Evolutionary conservation across 2,797 vertebrate species (phyloP).

Genomic region (Knipowitschia caucasica): DNA sequence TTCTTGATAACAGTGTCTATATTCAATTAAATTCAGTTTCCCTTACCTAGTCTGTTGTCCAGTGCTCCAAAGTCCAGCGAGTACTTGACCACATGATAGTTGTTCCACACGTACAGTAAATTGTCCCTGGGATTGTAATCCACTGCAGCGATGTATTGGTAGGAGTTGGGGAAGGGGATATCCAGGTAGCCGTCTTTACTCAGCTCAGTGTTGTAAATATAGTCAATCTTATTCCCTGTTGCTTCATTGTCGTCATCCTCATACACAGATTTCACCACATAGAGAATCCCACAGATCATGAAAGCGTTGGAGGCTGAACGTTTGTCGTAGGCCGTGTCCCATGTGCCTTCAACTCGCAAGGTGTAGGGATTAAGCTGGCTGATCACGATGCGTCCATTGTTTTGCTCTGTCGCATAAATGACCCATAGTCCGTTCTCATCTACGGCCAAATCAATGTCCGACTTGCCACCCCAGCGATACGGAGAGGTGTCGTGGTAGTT

Average conservation of each 20-base stretch:
- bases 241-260: conserved; percentile 98
- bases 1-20: no score
- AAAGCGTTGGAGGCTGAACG: conserved; percentile 97
- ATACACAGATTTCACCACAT: conserved; percentile 95
- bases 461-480: conserved; percentile 98
- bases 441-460: conserved; percentile 95
- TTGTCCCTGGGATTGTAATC: conserved; percentile 99
- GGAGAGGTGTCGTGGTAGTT: conserved; percentile 99
- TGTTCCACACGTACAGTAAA: conserved; percentile 99
- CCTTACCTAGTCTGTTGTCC: conserved; percentile 91
- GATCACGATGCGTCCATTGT: conserved; percentile 96
- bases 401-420: conserved; percentile 98
- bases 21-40: no score
- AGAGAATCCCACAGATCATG: conserved; percentile 99
- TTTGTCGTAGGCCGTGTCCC: conserved; percentile 98
- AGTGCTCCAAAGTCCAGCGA: conserved; percentile 93
- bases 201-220: conserved; percentile 97
- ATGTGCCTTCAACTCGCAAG: conserved; percentile 91
- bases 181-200: conserved; percentile 93
- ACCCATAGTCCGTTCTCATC: conserved; percentile 99
- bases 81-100: conserved; percentile 97
- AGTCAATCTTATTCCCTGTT: conserved; percentile 99
- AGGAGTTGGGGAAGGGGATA: conserved; percentile 96
- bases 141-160: conserved; percentile 98
- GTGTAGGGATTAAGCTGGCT: conserved; percentile 98